Evolutionary conservation across 2,888 invertebrate species (phyloP), one percentile per base, ranked within the genome.

Genomic region (Fabriciana adippe): DNA sequence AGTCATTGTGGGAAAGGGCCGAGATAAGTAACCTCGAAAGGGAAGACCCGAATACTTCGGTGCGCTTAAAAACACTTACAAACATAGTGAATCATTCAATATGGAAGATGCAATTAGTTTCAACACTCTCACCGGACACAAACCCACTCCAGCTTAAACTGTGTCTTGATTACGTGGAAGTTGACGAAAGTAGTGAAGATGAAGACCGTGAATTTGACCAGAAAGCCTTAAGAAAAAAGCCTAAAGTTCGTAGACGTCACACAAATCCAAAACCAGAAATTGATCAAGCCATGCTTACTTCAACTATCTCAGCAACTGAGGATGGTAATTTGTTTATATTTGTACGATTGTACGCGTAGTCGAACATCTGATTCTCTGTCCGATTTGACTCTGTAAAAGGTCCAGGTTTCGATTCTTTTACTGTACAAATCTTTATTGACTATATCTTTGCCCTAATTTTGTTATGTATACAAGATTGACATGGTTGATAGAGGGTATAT

Each of bases 101-200:
- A 69, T 96, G 96, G 96, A 94, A 96, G 77, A 89, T 95, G 75
- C 95, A 96, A 78, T 83, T 96, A 56, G 93, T 96, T n/a, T 93
- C 93, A 0, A 93, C 92, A 66, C 82, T 93, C 1, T 92, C 94
- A 6, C 93, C 93, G 3, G 86, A 91, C 50, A 85, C 87, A 5
- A 90, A 89, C 70, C 89, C 89, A 11, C 84, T 91, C 66, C 84
- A 85, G 35, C 74, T 90, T 6, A 90, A 91, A 70, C 78, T 92
- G 1, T 92, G 91, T 67, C 79, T 90, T 56, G 91, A 93, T 71
- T 93, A 92, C 72, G 92, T 92, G 0, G 90, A 92, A 76, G 89
- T 90, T 1, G 86, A 85, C 64, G 87, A 87, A 18, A 93, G 93
- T 68, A 93, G 92, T 66, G 93, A 92, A 16, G 93, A 93, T 21